phyloP scores from a whole-genome alignment of 2,888 invertebrate species.

The Cheilosia scutellata region DNA sequence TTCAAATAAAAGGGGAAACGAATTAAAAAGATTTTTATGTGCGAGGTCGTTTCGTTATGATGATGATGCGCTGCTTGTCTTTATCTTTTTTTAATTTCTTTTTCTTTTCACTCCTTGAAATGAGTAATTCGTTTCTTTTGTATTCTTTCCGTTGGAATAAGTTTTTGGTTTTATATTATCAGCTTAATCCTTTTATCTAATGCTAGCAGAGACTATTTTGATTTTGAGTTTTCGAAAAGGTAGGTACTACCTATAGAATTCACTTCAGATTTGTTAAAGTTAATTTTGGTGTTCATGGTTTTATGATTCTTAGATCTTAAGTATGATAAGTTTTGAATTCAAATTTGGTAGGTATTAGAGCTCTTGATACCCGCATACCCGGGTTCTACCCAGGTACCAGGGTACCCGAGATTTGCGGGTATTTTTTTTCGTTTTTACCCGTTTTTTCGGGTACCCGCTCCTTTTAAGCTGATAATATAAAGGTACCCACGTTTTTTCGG shows the following conservation, averaged over 20 bases:
- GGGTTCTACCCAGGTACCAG: no score
- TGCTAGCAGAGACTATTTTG: conserved; percentile 46
- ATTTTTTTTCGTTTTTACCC: no score
- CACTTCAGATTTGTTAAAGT: conserved; percentile 20
- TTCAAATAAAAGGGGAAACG: conserved; percentile 59
- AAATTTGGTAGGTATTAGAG: no score
- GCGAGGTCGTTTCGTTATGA: conserved; percentile 56
- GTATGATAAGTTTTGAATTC: no score
- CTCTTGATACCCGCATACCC: no score
- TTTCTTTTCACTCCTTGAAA: conserved; percentile 42
- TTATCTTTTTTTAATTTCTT: conserved; percentile 44
- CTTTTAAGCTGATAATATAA: no score
- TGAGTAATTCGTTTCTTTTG: conserved; percentile 67
- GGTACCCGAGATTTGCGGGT: no score
- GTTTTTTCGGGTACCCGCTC: no score
- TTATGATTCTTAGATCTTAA: no score
- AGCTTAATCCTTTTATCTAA: conserved; percentile 72
- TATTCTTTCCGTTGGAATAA: conserved; percentile 35
- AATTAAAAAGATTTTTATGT: conserved; percentile 69
- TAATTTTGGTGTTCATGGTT: neutral
- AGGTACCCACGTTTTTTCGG: no score
- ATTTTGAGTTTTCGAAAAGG: neutral
- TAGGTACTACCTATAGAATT: neutral
- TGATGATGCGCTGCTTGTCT: conserved; percentile 47
- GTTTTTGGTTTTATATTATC: conserved; percentile 55